Conservation (phyloP, 2,888 invertebrate genomes). For the Chouioia cunea region DNA sequence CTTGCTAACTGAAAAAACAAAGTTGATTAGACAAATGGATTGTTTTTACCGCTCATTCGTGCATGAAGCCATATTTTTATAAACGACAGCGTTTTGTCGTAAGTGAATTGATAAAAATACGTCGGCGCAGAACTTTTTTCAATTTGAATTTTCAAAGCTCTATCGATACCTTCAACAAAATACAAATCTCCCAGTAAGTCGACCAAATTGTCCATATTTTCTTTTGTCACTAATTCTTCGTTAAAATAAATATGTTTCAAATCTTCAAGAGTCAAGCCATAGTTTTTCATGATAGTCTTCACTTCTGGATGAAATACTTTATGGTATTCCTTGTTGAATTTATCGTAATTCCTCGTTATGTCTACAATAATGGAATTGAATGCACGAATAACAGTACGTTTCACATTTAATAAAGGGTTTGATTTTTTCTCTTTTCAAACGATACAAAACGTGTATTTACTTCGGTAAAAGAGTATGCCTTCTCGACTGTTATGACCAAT, state of each 20-base stretch:
- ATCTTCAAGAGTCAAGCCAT: conserved; percentile 48
- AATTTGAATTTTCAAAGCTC: conserved; percentile 51
- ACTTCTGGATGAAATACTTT: conserved; percentile 47
- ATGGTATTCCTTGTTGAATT: background rate
- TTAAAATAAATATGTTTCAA: conserved; percentile 55
- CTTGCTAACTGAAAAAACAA: background rate
- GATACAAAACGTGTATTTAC: conserved; percentile 15
- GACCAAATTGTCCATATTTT: conserved; percentile 45
- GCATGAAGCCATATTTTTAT: conserved; percentile 36
- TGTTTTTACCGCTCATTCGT: conserved; percentile 10
- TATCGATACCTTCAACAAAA: conserved; percentile 17
- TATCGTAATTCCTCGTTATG: background rate
- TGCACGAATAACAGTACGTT: too few relatives aligned
- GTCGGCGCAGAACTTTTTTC: background rate
- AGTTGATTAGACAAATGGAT: too few relatives aligned
- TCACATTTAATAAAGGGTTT: too few relatives aligned
- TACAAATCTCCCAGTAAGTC: conserved; percentile 50
- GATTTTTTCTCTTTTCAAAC: too few relatives aligned
- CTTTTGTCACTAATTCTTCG: conserved; percentile 24
- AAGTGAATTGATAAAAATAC: too few relatives aligned
- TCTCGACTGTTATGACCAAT: conserved; percentile 44
- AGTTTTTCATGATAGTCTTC: conserved; percentile 37
- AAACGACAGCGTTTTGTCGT: conserved; percentile 44
- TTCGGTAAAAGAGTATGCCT: conserved; percentile 40
- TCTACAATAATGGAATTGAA: background rate